phyloP scores from a whole-genome alignment of 2,888 invertebrate species.

The Calameuta pallipes region DNA sequence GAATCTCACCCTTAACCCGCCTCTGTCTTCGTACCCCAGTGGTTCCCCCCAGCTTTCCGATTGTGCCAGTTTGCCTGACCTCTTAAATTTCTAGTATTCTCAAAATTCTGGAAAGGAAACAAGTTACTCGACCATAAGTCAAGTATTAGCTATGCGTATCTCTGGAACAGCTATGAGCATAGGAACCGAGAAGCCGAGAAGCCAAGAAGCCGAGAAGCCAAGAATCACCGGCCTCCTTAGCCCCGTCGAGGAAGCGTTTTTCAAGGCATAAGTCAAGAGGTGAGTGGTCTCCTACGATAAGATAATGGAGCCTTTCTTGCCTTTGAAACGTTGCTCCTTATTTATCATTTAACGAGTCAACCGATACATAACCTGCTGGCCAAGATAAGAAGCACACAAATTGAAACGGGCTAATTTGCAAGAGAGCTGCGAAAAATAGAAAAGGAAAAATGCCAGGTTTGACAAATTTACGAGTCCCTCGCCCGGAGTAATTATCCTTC shows the following conservation, averaged over 20 bases:
- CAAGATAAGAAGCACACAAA: slow-evolving; percentile 43
- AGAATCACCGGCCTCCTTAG: no score
- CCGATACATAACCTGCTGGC: slow-evolving; percentile 24
- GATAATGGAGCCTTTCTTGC: slow-evolving; percentile 26
- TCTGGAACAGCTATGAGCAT: no score
- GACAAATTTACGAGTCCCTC: slow-evolving; percentile 50
- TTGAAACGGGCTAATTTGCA: slow-evolving; percentile 48
- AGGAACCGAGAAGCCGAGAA: no score
- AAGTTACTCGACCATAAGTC: no score
- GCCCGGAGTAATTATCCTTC: background rate
- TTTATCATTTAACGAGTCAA: slow-evolving; percentile 40
- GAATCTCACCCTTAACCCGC: no score
- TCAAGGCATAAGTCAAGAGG: slow-evolving; percentile 25
- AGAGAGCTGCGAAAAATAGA: slow-evolving; percentile 24
- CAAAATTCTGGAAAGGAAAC: no score
- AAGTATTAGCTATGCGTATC: no score
- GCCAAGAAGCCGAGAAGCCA: no score
- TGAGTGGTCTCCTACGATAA: slow-evolving; percentile 18
- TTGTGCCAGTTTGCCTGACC: no score
- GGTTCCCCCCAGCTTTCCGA: no score
- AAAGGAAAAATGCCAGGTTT: slow-evolving; percentile 20
- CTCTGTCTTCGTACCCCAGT: no score
- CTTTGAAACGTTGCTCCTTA: slow-evolving; percentile 39
- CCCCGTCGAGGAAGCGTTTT: background rate
- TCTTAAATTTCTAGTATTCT: no score